A percentile compares a stretch with the other conserved stretches of the same genome.
Conservation (phyloP, 2,113 vertebrate species). For the Calyptommatus sinebrachiatus region DNA sequence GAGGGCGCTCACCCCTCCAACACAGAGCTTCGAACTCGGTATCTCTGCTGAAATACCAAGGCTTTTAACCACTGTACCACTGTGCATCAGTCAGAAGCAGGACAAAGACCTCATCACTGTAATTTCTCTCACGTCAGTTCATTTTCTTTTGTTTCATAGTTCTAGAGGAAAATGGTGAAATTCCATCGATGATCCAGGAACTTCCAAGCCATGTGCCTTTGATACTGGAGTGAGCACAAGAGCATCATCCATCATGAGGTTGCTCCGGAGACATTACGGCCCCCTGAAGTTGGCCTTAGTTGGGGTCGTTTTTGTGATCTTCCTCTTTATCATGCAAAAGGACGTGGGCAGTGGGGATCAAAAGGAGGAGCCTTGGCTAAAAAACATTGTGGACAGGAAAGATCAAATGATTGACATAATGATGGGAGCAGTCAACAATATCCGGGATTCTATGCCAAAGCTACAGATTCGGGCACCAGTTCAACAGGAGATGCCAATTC, state of each 20-base stretch:
- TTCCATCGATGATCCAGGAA: background rate
- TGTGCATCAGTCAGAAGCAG: too few relatives aligned
- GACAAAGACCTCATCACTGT: background rate
- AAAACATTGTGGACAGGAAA: slow-evolving; percentile 80
- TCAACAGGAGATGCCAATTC: slow-evolving; percentile 44
- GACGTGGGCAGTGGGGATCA: slow-evolving; percentile 67
- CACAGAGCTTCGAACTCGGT: too few relatives aligned
- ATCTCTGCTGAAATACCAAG: too few relatives aligned
- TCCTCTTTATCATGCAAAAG: slow-evolving; percentile 85
- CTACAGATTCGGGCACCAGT: slow-evolving; percentile 87
- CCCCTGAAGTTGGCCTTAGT: slow-evolving; percentile 83
- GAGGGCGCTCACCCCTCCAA: too few relatives aligned
- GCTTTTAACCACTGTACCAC: too few relatives aligned
- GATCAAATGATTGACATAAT: slow-evolving; percentile 85
- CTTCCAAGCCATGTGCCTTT: background rate
- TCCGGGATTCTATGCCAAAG: slow-evolving; percentile 77
- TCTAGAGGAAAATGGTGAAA: background rate
- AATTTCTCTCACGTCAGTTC: background rate
- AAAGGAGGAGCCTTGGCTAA: slow-evolving; percentile 82
- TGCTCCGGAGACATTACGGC: slow-evolving; percentile 79
- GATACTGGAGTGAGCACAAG: rapidly evolving
- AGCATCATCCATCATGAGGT: slow-evolving; percentile 66
- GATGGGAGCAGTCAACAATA: slow-evolving; percentile 84
- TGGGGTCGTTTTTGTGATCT: slow-evolving; percentile 78
- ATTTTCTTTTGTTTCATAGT: slow-evolving; percentile 21